Base-by-base conservation (phyloP, 2,888 invertebrate species). In the Rhamnusium bicolor region DNA sequence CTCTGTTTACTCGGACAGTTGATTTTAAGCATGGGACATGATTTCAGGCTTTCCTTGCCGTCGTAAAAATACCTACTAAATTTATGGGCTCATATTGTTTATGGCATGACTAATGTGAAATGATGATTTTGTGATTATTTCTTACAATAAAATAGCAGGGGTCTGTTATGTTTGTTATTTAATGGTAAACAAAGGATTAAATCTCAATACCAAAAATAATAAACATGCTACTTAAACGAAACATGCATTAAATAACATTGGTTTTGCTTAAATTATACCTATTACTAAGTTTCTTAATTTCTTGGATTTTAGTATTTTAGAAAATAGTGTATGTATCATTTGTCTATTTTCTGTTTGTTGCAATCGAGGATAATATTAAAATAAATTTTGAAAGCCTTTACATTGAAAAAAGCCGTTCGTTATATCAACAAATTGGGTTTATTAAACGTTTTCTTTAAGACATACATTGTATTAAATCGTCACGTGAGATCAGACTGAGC, bases 91-190 rank as follows among this genome's bases (percentile, higher is more conserved):
- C 65, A 14, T 51, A 16, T 65, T 53, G 53, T 32, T 53, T 65
- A 53, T 19, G 53, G 49, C 53, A 65, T 65, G 65, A 65, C 65
- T 65, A 65, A 65, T 65, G 49, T 51, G 32, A 19, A 53, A 65
- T 65, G 53, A 65, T 65, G 65, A 65, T 53, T 65, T 32, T 29
- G 32, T 65, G 65, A 65, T 65, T 40, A 40, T 65, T 65, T 51
- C 65, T 40, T 32, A 53, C 53, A 53, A 65, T 65, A 65, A 65
- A 53, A 49, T 47, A 5, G 32, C 65, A 53, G 49, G 53, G 53
- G 47, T 2, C 40, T 40, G 40, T 12, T 40, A n/a, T 40, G 40
- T 14, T 40, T 40, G 40, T 40, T 40, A 40, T 40, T 12, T 1
- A 12, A 40, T 40, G n/a, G 40, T n/a, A 40, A 40, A 40, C 40